Percentiles rank a stretch among this genome's conserved stretches.
Evolutionary conservation across 2,888 invertebrate genomes (phyloP).

Genomic region (Netelia inedita): DNA sequence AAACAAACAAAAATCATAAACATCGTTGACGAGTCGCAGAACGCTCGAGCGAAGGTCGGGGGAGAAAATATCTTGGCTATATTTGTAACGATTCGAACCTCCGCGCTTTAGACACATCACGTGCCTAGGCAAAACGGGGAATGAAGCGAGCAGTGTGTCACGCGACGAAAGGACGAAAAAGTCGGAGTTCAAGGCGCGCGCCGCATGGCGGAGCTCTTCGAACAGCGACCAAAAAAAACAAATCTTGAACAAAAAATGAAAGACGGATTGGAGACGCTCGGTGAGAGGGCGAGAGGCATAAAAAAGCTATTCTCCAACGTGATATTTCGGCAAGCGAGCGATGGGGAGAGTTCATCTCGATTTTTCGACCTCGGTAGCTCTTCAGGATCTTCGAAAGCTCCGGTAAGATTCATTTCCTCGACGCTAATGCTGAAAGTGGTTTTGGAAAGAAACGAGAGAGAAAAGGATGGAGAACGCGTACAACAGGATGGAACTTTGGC

Average conservation of each 20-base stretch:
- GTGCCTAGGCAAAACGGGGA: conserved; percentile 15
- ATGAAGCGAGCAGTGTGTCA: background rate
- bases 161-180: conserved; percentile 30
- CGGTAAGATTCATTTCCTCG: conserved; percentile 44
- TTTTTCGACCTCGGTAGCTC: conserved; percentile 71
- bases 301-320: conserved; percentile 37
- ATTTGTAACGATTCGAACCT: conserved; percentile 46
- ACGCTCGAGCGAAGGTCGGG: conserved; percentile 19
- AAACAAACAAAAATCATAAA: conserved; percentile 56
- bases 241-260: background rate
- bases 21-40: conserved; percentile 34
- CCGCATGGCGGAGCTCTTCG: conserved; percentile 3
- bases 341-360: conserved; percentile 69
- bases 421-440: conserved; percentile 39
- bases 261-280: background rate
- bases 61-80: conserved; percentile 18
- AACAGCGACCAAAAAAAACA: conserved; percentile 17
- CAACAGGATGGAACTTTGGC: conserved; percentile 66
- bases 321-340: conserved; percentile 66
- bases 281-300: conserved; percentile 25
- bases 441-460: background rate
- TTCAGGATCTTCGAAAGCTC: conserved; percentile 45
- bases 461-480: conserved; percentile 16
- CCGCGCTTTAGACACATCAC: conserved; percentile 15
- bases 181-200: conserved; percentile 8